Conservation (phyloP, 2,888 invertebrate species). For the Elegia similella region DNA sequence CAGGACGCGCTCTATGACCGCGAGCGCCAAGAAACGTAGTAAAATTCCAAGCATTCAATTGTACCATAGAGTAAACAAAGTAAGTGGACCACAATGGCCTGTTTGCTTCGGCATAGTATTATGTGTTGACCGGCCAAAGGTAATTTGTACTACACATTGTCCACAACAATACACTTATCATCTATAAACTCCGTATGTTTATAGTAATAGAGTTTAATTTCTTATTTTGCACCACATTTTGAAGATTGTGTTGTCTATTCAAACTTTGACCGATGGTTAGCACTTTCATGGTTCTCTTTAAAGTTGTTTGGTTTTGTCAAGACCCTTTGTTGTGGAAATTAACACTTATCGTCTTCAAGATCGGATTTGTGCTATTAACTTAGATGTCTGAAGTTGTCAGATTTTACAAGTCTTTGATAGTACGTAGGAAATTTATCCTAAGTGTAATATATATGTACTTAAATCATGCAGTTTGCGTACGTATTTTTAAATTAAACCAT, state of each 20-base stretch:
- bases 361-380: background rate
- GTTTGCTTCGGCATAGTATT: conserved; percentile 35
- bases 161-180: background rate
- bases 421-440: too few species aligned
- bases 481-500: too few species aligned
- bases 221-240: background rate
- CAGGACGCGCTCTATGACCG: too few species aligned
- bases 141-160: conserved; percentile 28
- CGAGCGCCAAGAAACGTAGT: conserved; percentile 16
- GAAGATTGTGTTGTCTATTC: conserved; percentile 28
- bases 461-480: too few species aligned
- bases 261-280: conserved; percentile 46
- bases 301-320: conserved; percentile 32
- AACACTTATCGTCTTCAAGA: background rate
- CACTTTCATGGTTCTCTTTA: conserved; percentile 46
- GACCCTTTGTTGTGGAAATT: conserved; percentile 5
- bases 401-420: background rate
- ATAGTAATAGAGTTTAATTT: background rate
- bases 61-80: conserved; percentile 34
- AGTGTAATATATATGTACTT: too few species aligned
- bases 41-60: conserved; percentile 32
- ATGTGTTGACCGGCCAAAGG: conserved; percentile 27
- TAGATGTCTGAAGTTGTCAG: background rate
- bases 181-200: background rate
- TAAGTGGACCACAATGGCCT: conserved; percentile 37